A percentile compares a stretch with the other conserved stretches of the same genome.
phyloP scores from a whole-genome alignment of 2,888 invertebrate genomes.

The Caenorhabditis uteleia region DNA sequence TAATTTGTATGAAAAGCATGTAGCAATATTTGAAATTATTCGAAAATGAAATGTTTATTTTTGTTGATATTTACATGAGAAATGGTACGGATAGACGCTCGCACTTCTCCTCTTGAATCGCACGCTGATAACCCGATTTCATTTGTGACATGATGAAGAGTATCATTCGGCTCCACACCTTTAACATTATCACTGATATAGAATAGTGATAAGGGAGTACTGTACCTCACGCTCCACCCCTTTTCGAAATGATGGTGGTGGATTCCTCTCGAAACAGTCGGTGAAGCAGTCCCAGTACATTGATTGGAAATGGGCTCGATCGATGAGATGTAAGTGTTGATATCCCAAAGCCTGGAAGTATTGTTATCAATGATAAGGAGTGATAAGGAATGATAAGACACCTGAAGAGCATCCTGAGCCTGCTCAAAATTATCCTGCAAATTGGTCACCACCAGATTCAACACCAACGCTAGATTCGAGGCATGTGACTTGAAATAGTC shows the following conservation, averaged over 20 bases:
- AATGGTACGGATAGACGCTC: slow-evolving; percentile 33
- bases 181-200: slow-evolving; percentile 1
- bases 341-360: slow-evolving; percentile 46
- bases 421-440: slow-evolving; percentile 54
- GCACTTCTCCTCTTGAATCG: slow-evolving; percentile 34
- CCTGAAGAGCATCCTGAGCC: slow-evolving; percentile 53
- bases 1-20: slow-evolving; percentile 25
- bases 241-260: slow-evolving; percentile 50
- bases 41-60: too few relatives aligned
- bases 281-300: slow-evolving; percentile 59
- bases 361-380: not conserved
- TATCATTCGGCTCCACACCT: slow-evolving; percentile 57
- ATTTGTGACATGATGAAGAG: slow-evolving; percentile 56
- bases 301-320: slow-evolving; percentile 43
- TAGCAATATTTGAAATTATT: not conserved
- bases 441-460: slow-evolving; percentile 53
- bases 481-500: slow-evolving; percentile 55
- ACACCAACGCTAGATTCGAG: slow-evolving; percentile 49
- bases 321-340: slow-evolving; percentile 43
- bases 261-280: slow-evolving; percentile 55
- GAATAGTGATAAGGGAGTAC: not conserved
- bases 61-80: slow-evolving; percentile 28
- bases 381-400: slow-evolving; percentile 1
- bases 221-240: slow-evolving; percentile 36
- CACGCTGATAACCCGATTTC: slow-evolving; percentile 55